Evolutionary conservation across 2,888 invertebrate species (phyloP).

Genomic region (Neoscelio sp.): DNA sequence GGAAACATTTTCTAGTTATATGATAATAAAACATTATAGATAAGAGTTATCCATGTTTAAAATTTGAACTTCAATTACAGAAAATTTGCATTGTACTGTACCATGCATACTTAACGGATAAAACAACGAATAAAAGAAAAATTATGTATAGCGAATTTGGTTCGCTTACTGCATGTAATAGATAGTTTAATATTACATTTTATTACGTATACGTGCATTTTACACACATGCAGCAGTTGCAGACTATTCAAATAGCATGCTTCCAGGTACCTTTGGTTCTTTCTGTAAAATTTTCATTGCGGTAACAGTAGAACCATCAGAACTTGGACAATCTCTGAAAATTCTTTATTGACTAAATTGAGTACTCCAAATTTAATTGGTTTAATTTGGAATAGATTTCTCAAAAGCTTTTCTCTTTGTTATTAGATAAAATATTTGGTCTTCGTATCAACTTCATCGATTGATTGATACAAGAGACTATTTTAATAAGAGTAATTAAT

Average conservation of each 20-base stretch:
- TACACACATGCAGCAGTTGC: no score
- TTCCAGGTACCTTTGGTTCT: constrained; percentile 18
- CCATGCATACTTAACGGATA: no score
- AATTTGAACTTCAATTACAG: no score
- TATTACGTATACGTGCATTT: constrained; percentile 9
- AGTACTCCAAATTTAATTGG: constrained; percentile 57
- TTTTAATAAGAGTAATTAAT: constrained; percentile 15
- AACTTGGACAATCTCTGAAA: constrained; percentile 52
- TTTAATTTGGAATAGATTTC: constrained; percentile 45
- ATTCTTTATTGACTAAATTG: constrained; percentile 55
- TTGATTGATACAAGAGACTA: constrained; percentile 7
- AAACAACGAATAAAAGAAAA: background rate
- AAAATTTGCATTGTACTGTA: no score
- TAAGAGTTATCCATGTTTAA: no score
- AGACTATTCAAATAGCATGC: no score
- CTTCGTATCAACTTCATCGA: constrained; percentile 23
- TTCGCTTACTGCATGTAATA: background rate
- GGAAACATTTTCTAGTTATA: no score
- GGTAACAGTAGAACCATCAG: constrained; percentile 50
- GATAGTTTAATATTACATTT: constrained; percentile 27
- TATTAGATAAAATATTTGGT: constrained; percentile 49
- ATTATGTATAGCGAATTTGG: background rate
- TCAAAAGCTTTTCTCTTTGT: constrained; percentile 48
- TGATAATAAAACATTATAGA: no score
- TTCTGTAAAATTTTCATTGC: constrained; percentile 42